A percentile compares a stretch with the other conserved stretches of the same genome.
These are phyloP conservation scores for Scaptodrosophila lebanonensis DNA, from an alignment of 1,140 invertebrate genomes.

Conservation along the genomic window DNA sequence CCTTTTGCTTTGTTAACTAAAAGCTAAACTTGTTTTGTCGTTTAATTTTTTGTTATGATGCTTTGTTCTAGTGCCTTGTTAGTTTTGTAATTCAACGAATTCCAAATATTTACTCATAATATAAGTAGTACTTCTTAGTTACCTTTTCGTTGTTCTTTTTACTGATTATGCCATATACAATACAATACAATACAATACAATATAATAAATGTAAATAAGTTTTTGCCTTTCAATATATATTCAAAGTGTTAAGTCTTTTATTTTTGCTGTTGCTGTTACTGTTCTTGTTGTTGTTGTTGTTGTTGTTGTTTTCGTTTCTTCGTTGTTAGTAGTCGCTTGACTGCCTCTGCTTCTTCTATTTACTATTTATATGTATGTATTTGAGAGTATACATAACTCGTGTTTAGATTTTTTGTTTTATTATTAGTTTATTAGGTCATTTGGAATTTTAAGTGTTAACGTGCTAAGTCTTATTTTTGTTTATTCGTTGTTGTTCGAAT, in stretches of 20 bases:
- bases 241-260: constrained; percentile 73
- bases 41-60: too few species aligned
- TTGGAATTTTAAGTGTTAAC: constrained; percentile 63
- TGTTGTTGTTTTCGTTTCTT: constrained; percentile 34
- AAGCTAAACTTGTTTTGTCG: too few species aligned
- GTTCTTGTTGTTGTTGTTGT: constrained; percentile 52
- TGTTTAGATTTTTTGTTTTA: constrained; percentile 1
- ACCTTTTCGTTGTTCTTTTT: constrained; percentile 46
- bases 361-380: constrained; percentile 9
- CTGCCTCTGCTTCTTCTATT: constrained; percentile 26
- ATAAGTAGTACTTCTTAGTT: constrained; percentile 36
- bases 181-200: constrained; percentile 35
- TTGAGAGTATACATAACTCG: constrained; percentile 9
- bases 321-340: constrained; percentile 28
- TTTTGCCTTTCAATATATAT: constrained; percentile 48
- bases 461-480: constrained; percentile 65
- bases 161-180: constrained; percentile 27
- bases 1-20: constrained; percentile 27
- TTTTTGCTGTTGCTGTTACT: constrained; percentile 63
- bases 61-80: too few species aligned
- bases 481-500: constrained; percentile 29
- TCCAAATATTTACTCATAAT: constrained; percentile 64
- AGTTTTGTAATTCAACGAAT: constrained; percentile 56
- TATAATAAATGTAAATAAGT: constrained; percentile 69
- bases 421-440: constrained; percentile 40